Evolutionary conservation across 2,888 invertebrate species (phyloP).

Genomic region (Cheilosia urbana): DNA sequence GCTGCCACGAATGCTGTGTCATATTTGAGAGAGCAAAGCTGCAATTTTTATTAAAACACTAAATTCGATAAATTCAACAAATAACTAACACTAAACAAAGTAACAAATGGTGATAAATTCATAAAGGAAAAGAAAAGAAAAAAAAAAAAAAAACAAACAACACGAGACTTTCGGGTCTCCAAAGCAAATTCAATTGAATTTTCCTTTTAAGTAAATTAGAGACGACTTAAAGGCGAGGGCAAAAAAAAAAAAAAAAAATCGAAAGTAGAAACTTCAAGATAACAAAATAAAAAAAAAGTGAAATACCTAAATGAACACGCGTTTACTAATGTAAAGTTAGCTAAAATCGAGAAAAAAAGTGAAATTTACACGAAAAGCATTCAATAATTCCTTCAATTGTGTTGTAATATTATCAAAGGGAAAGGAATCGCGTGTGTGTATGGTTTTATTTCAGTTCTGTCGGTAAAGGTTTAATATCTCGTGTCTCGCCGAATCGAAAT

Average conservation of each 20-base stretch:
- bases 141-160: constrained; percentile 15
- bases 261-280: constrained; percentile 36
- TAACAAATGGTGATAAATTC: constrained; percentile 38
- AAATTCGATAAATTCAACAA: constrained; percentile 27
- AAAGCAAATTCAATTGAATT: constrained; percentile 32
- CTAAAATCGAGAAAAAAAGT: constrained; percentile 17
- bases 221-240: not conserved
- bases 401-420: not conserved
- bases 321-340: constrained; percentile 14
- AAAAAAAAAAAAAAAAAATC: constrained; percentile 16
- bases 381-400: not conserved
- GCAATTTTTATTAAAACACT: constrained; percentile 28
- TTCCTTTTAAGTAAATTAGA: constrained; percentile 8
- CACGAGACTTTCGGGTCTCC: constrained; percentile 31
- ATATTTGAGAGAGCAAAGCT: constrained; percentile 34
- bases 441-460: constrained; percentile 10
- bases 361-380: not conserved
- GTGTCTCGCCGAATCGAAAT: not conserved
- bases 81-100: constrained; percentile 22
- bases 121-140: constrained; percentile 4
- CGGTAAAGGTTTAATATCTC: constrained; percentile 29
- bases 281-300: constrained; percentile 12
- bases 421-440: not conserved
- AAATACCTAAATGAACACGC: constrained; percentile 32
- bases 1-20: constrained; percentile 73